Conservation (phyloP, 2,797 vertebrate genomes). For the Melanotaenia maccullochi region DNA sequence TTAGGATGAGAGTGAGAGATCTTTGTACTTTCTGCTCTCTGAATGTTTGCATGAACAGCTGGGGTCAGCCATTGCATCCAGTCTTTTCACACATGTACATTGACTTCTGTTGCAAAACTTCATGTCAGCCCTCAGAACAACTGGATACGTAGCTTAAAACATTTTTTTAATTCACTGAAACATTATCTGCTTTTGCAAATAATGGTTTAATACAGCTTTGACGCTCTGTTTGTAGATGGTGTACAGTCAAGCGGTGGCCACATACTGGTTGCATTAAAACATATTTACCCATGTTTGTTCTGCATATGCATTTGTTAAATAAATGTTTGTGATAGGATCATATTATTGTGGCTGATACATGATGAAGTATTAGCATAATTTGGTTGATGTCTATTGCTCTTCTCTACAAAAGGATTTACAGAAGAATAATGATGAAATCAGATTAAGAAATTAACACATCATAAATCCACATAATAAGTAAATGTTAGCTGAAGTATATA, state of each 20-base stretch:
- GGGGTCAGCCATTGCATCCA: constrained; percentile 24
- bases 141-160: background rate
- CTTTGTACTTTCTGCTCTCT: constrained; percentile 22
- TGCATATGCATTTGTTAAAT: background rate
- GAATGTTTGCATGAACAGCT: constrained; percentile 45
- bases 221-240: background rate
- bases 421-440: too few relatives aligned
- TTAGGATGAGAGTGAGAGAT: constrained; percentile 54
- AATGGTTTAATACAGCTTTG: background rate
- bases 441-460: too few relatives aligned
- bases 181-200: background rate
- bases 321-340: background rate
- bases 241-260: too few relatives aligned
- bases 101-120: constrained; percentile 34
- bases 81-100: constrained; percentile 24
- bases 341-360: too few relatives aligned
- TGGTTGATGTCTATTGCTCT: too few relatives aligned
- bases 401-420: too few relatives aligned
- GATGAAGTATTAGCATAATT: too few relatives aligned
- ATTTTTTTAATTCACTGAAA: background rate
- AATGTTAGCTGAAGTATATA: too few relatives aligned
- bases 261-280: too few relatives aligned
- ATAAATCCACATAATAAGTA: too few relatives aligned
- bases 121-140: constrained; percentile 5
- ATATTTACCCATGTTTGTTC: too few relatives aligned